A percentile compares a stretch with the other conserved stretches of the same genome.
These are phyloP conservation scores for Clusia tigrina DNA, from an alignment of 2,888 invertebrate species.

Conservation along the genomic window DNA sequence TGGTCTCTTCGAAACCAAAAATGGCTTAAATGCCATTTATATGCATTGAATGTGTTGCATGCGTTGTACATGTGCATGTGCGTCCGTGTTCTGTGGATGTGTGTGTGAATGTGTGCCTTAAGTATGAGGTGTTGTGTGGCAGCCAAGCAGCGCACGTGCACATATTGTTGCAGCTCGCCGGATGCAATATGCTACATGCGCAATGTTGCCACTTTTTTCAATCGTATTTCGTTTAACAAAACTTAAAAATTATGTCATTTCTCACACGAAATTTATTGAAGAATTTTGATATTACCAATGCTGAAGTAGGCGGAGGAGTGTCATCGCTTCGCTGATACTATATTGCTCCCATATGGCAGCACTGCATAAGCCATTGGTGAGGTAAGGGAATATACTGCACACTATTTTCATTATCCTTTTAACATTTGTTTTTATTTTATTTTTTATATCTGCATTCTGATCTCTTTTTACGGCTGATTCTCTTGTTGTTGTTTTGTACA, in stretches of 20 bases:
- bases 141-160: conserved; percentile 13
- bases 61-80: conserved; percentile 21
- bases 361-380: conserved; percentile 20
- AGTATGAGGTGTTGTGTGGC: background rate
- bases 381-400: conserved; percentile 48
- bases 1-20: conserved; percentile 44
- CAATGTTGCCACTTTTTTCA: conserved; percentile 1
- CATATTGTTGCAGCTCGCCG: background rate
- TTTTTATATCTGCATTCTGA: conserved; percentile 47
- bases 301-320: too few species aligned
- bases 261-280: too few species aligned
- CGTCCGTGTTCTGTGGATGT: conserved; percentile 1
- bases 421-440: conserved; percentile 41
- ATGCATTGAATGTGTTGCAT: conserved; percentile 59
- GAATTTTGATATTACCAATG: too few species aligned
- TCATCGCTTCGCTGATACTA: too few species aligned
- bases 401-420: conserved; percentile 38
- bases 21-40: conserved; percentile 58
- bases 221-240: too few species aligned
- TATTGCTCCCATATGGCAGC: background rate
- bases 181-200: too few species aligned
- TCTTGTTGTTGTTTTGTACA: conserved; percentile 23
- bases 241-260: too few species aligned
- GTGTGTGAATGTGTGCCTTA: conserved; percentile 4
- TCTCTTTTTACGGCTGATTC: conserved; percentile 3